Evolutionary conservation across 2,113 vertebrate genomes (phyloP).

Genomic region (Ariopsis seemanni): DNA sequence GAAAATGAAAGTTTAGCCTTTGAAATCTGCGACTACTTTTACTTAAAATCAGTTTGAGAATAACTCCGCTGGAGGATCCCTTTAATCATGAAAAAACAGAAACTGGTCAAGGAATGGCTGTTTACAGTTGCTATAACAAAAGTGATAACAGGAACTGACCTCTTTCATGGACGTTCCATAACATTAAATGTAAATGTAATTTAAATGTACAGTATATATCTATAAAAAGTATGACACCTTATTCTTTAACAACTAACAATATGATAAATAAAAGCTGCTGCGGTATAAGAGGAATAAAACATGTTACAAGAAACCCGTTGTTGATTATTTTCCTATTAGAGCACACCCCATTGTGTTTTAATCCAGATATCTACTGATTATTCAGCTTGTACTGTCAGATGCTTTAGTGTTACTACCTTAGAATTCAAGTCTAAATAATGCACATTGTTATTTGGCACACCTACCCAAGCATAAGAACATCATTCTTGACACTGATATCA

Average conservation of each 20-base stretch:
- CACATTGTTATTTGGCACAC: neutral
- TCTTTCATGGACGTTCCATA: neutral
- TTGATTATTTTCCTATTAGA: neutral
- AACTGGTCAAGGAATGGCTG: neutral
- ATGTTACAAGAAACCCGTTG: neutral
- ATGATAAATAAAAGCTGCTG: neutral
- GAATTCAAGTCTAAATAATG: neutral
- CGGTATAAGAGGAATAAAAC: conserved; percentile 1
- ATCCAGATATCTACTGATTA: neutral
- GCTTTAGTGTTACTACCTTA: neutral
- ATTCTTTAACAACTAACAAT: neutral
- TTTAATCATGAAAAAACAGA: neutral
- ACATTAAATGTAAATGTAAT: neutral
- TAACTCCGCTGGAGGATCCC: too few relatives aligned
- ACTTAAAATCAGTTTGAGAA: too few relatives aligned
- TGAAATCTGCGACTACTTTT: too few relatives aligned
- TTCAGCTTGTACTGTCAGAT: neutral
- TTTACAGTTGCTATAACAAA: neutral
- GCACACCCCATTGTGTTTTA: neutral
- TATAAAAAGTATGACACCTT: too few relatives aligned
- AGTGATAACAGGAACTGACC: neutral
- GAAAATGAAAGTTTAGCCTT: too few relatives aligned
- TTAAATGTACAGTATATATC: too few relatives aligned
- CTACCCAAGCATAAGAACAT: neutral
- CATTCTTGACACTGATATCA: neutral